Conservation (phyloP, 2,797 vertebrate genomes). For the Streptopelia turtur region DNA sequence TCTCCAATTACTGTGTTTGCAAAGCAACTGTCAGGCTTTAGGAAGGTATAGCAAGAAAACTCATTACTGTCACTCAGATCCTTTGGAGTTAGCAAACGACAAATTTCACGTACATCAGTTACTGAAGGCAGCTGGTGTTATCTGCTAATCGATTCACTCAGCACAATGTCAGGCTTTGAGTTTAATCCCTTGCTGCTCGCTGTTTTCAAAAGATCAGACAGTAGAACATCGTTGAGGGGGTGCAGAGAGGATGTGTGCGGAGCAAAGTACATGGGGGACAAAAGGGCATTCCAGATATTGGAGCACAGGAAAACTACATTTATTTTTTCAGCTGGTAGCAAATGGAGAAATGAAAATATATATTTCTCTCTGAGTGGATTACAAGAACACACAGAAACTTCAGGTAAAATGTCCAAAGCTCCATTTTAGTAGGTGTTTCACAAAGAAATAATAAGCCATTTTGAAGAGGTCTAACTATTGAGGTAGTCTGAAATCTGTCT, state of each 20-base stretch:
- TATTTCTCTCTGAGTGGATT: not conserved
- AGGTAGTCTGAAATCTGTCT: not conserved
- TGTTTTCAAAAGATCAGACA: not conserved
- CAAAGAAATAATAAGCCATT: not conserved
- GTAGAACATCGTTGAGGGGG: not conserved
- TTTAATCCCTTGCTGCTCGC: not conserved
- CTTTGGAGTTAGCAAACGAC: not conserved
- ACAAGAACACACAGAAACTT: not conserved
- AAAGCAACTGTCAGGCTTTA: conserved; percentile 9
- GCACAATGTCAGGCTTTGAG: not conserved
- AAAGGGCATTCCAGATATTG: not conserved
- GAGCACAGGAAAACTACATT: not conserved
- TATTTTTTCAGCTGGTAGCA: not conserved
- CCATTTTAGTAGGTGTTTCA: not conserved
- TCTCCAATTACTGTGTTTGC: conserved; percentile 15
- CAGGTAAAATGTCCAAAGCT: not conserved
- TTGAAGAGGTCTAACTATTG: not conserved
- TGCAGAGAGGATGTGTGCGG: not conserved
- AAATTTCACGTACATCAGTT: not conserved
- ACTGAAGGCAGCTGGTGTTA: not conserved
- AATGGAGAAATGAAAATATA: not conserved
- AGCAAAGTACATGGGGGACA: not conserved
- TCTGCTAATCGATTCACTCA: conserved; percentile 20
- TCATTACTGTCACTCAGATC: conserved; percentile 40
- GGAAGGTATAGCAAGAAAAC: not conserved